These are phyloP conservation scores for Zygaena filipendulae DNA, from an alignment of 2,888 invertebrate genomes.

Conservation along the genomic window DNA sequence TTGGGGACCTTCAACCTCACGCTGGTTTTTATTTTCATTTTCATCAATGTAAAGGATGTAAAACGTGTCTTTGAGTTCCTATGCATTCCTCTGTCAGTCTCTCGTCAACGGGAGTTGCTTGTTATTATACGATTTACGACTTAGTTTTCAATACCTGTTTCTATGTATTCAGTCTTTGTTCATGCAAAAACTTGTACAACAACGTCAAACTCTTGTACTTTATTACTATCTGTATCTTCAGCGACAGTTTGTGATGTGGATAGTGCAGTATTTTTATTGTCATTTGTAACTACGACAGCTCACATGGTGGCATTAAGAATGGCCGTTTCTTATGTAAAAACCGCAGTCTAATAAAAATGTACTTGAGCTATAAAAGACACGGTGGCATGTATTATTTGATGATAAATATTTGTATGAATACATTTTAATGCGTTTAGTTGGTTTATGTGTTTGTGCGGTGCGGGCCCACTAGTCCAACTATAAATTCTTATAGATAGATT, in stretches of 20 bases:
- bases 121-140: constrained; percentile 43
- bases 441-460: neutral
- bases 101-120: constrained; percentile 30
- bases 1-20: constrained; percentile 29
- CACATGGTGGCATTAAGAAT: neutral
- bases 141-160: constrained; percentile 32
- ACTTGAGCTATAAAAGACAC: constrained; percentile 1
- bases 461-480: neutral
- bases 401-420: constrained; percentile 6
- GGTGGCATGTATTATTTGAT: neutral
- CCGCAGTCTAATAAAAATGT: constrained; percentile 2
- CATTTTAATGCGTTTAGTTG: constrained; percentile 5
- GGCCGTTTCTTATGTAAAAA: neutral
- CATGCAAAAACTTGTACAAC: constrained; percentile 16
- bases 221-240: neutral
- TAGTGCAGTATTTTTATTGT: neutral
- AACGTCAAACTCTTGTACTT: constrained; percentile 15
- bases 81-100: constrained; percentile 31
- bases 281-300: too few relatives aligned
- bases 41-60: constrained; percentile 53
- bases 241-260: neutral
- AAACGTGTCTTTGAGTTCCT: constrained; percentile 41
- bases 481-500: constrained; percentile 40
- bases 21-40: constrained; percentile 32
- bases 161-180: constrained; percentile 28